These are phyloP conservation scores for Nothoprocta pentlandii DNA, from an alignment of 2,113 vertebrate genomes.

Conservation along the genomic window DNA sequence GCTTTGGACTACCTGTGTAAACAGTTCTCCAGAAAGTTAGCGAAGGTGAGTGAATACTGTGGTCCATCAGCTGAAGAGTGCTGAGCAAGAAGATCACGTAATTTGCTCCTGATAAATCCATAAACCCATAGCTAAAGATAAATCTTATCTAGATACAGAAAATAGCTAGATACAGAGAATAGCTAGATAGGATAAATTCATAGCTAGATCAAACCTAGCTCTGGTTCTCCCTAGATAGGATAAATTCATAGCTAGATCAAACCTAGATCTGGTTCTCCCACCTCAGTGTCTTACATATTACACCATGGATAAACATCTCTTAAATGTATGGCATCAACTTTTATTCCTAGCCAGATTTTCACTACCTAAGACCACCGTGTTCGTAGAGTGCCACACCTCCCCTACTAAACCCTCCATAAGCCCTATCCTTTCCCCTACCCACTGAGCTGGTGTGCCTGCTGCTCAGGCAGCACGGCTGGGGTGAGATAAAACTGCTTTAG, in stretches of 20 bases:
- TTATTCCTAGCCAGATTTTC: neutral
- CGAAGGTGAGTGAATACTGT: neutral
- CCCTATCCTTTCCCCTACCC: neutral
- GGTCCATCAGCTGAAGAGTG: neutral
- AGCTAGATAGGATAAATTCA: neutral
- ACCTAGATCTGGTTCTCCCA: neutral
- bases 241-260: neutral
- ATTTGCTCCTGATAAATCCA: neutral
- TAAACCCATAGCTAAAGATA: too few species aligned
- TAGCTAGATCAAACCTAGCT: neutral
- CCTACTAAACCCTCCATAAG: neutral
- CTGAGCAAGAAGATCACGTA: neutral
- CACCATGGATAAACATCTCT: neutral
- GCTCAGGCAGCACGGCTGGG: neutral
- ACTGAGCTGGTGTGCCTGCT: neutral
- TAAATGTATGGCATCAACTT: neutral
- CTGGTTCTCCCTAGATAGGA: neutral
- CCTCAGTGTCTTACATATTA: neutral
- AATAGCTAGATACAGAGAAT: too few species aligned
- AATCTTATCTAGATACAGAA: too few species aligned
- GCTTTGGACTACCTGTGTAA: constrained; percentile 4
- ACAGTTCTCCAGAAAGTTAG: constrained; percentile 20
- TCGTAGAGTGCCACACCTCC: neutral
- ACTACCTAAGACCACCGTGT: neutral
- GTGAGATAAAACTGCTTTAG: neutral